Evolutionary conservation across 2,888 invertebrate genomes (phyloP).

Genomic region (Chloroclysta siterata): DNA sequence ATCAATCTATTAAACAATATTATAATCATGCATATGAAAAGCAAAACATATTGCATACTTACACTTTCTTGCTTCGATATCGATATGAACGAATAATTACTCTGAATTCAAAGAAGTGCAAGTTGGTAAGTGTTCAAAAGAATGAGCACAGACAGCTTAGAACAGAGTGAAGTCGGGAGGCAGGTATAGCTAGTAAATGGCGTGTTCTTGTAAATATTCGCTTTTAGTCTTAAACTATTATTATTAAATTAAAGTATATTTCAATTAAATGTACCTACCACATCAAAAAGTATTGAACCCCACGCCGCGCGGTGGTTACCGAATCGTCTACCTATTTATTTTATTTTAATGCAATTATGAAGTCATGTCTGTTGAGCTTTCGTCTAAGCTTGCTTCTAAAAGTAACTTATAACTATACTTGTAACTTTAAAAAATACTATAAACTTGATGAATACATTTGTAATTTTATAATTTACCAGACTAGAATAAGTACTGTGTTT

Average conservation of each 20-base stretch:
- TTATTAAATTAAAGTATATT: constrained; percentile 59
- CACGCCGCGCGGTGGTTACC: constrained; percentile 33
- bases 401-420: constrained; percentile 16
- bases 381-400: constrained; percentile 24
- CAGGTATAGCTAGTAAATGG: constrained; percentile 73
- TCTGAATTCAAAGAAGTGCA: too few species aligned
- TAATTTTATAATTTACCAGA: constrained; percentile 31
- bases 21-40: too few species aligned
- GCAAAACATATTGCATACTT: too few species aligned
- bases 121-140: too few species aligned
- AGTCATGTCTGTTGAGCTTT: constrained; percentile 26
- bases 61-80: too few species aligned
- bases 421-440: constrained; percentile 11
- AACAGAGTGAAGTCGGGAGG: constrained; percentile 58
- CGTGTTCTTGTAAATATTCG: constrained; percentile 78
- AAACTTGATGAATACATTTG: constrained; percentile 24
- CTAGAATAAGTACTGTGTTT: constrained; percentile 14
- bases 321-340: constrained; percentile 38
- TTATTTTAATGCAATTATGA: constrained; percentile 31
- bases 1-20: background rate
- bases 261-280: constrained; percentile 46
- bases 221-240: constrained; percentile 73
- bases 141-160: constrained; percentile 22
- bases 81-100: too few species aligned
- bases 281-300: constrained; percentile 42